These are phyloP conservation scores for Prionace glauca DNA, from an alignment of 2,797 vertebrate genomes.

Conservation along the genomic window DNA sequence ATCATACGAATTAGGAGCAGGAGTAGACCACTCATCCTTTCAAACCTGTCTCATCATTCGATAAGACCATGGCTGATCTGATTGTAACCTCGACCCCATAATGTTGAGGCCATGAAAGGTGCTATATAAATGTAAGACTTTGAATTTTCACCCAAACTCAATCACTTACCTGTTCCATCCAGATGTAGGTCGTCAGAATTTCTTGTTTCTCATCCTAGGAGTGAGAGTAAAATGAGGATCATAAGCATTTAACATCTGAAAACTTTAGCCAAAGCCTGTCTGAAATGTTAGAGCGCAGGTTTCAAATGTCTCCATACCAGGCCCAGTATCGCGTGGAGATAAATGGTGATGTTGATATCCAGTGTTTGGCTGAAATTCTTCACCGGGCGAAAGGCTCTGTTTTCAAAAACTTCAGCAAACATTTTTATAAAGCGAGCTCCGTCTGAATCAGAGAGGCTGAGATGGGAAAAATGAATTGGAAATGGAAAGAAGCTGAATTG, in stretches of 20 bases:
- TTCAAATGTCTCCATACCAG: neutral
- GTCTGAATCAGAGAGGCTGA: neutral
- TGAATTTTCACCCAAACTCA: neutral
- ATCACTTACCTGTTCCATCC: slow-evolving; percentile 1
- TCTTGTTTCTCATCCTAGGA: slow-evolving; percentile 5
- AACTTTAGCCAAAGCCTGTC: neutral
- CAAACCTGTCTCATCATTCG: too few relatives aligned
- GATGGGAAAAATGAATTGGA: neutral
- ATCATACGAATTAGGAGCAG: too few relatives aligned
- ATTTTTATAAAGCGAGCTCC: neutral
- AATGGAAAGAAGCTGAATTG: neutral
- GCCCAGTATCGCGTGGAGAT: neutral
- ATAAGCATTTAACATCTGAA: neutral
- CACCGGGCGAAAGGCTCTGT: neutral
- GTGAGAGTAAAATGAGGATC: neutral
- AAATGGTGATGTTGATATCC: neutral
- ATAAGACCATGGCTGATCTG: too few relatives aligned
- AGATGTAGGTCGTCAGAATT: neutral
- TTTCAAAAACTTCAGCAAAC: slow-evolving; percentile 2
- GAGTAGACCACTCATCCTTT: too few relatives aligned
- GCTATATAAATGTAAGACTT: neutral
- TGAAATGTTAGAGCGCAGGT: neutral
- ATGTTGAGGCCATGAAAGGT: neutral
- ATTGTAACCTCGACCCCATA: too few relatives aligned
- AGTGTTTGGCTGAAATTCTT: neutral